phyloP scores from a whole-genome alignment of 2,888 invertebrate genomes.

The Metacarcinus magister region DNA sequence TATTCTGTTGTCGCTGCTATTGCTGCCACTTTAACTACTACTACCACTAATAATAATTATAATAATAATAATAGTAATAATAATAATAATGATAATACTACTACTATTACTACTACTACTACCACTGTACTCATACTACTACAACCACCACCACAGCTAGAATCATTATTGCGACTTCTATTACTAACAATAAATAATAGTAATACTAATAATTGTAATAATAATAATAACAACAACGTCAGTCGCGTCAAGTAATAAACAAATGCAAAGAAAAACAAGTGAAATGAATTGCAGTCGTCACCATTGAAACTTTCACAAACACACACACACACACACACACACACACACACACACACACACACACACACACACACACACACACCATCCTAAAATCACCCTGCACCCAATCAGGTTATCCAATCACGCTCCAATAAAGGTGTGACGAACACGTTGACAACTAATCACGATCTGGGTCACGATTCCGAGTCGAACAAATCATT shows the following conservation, averaged over 20 bases:
- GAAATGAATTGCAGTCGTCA: not conserved
- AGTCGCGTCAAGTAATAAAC: not conserved
- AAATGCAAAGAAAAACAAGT: not conserved
- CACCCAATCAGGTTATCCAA: not conserved
- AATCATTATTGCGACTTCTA: too few relatives aligned
- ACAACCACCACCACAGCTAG: too few relatives aligned
- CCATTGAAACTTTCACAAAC: not conserved
- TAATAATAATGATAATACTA: not conserved
- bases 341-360: conserved; percentile 51
- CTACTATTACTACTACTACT: not conserved
- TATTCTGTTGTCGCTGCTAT: not conserved
- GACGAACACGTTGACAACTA: not conserved
- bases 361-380: conserved; percentile 50
- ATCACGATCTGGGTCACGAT: not conserved
- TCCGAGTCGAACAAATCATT: not conserved
- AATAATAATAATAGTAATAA: not conserved
- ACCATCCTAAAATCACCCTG: not conserved
- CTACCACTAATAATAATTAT: not conserved
- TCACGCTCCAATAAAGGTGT: conserved; percentile 30
- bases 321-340: conserved; percentile 47
- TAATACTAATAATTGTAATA: not conserved
- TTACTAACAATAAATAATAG: not conserved
- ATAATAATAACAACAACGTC: not conserved
- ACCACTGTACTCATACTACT: not conserved
- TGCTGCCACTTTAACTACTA: not conserved